Percentiles rank a stretch among this genome's conserved stretches.
These are phyloP conservation scores for Pocillopora meandrina DNA, from an alignment of 92 coral and sea anemone genomes.

Conservation along the genomic window DNA sequence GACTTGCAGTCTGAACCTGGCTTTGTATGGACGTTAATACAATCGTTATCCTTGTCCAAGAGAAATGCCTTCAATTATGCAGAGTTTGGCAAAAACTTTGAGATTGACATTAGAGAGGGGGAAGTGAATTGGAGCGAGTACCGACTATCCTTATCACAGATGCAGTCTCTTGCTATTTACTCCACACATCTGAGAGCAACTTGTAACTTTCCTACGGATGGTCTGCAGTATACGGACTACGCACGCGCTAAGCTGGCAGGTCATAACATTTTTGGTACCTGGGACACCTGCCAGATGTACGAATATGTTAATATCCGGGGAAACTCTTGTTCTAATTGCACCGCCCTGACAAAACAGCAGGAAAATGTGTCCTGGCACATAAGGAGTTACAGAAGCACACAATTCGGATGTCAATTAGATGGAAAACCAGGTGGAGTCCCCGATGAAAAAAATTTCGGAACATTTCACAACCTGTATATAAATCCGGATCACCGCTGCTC, in stretches of 20 bases:
- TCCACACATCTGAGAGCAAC: conserved; percentile 6
- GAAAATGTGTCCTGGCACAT: too few species aligned
- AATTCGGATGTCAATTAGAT: too few species aligned
- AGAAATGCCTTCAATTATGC: too few species aligned
- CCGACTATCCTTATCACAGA: neutral
- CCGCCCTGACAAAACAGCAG: neutral
- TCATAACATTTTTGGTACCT: neutral
- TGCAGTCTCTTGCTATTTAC: neutral
- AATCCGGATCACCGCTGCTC: too few species aligned
- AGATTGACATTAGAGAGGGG: too few species aligned
- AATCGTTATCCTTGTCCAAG: neutral
- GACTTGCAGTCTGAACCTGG: neutral
- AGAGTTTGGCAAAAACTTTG: too few species aligned
- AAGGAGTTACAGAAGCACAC: too few species aligned
- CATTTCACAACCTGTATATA: too few species aligned
- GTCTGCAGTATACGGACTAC: conserved; percentile 6
- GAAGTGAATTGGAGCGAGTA: neutral
- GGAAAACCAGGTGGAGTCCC: too few species aligned
- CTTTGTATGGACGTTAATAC: neutral
- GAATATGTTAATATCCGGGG: neutral
- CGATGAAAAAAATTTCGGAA: too few species aligned
- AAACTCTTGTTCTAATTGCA: neutral
- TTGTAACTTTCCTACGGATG: conserved; percentile 1
- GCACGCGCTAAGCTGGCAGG: neutral
- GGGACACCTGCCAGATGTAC: neutral